Percentiles rank a stretch among this genome's conserved stretches.
Evolutionary conservation across 2,113 vertebrate genomes (phyloP).

Genomic region (Sciurus niger): DNA sequence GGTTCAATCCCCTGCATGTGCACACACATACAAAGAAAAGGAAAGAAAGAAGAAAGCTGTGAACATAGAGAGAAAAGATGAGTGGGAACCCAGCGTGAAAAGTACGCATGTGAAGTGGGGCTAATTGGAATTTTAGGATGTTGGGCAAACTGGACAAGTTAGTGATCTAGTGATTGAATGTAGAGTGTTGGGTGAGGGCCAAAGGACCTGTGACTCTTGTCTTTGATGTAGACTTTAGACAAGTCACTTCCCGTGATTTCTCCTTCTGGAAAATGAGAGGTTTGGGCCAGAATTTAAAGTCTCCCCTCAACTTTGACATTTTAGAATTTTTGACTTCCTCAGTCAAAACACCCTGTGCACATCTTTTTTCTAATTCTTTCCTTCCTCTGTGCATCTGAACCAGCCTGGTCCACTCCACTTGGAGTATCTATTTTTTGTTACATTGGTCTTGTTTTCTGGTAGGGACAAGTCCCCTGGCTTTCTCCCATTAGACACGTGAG

Average conservation of each 20-base stretch:
- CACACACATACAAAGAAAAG: too few relatives aligned
- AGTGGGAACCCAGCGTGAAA: neutral
- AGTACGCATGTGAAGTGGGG: rapidly evolving
- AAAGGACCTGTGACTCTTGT: constrained; percentile 23
- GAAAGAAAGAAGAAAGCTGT: neutral
- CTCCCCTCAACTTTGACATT: neutral
- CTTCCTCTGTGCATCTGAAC: neutral
- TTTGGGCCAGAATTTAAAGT: constrained; percentile 16
- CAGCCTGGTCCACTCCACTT: neutral
- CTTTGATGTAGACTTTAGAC: neutral
- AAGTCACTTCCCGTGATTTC: neutral
- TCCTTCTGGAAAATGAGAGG: constrained; percentile 22
- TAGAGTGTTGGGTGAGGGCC: neutral
- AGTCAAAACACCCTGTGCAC: neutral
- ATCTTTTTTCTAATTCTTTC: constrained; percentile 26
- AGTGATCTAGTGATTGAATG: neutral
- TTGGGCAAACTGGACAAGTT: neutral
- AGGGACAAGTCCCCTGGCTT: neutral
- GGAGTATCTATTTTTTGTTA: neutral
- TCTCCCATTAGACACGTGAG: neutral
- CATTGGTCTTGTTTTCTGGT: neutral
- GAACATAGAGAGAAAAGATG: neutral
- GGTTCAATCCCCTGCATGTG: neutral
- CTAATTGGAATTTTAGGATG: neutral
- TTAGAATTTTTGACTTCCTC: constrained; percentile 22